Evolutionary conservation across 2,113 vertebrate genomes (phyloP).

Genomic region (Verasper variegatus): DNA sequence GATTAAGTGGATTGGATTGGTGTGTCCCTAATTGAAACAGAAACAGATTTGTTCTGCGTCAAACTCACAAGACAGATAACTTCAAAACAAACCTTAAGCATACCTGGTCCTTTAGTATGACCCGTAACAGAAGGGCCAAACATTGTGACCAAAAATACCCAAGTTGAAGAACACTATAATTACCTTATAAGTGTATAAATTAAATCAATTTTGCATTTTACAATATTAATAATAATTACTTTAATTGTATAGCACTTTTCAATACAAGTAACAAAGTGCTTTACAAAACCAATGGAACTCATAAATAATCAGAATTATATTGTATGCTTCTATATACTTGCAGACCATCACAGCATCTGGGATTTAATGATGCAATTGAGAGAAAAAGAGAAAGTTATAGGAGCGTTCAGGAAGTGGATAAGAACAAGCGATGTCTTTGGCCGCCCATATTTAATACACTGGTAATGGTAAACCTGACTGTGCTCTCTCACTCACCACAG

Average conservation of each 20-base stretch:
- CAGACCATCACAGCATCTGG: not conserved
- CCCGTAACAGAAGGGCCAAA: not conserved
- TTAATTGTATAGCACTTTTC: no score
- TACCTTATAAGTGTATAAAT: no score
- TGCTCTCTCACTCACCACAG: not conserved
- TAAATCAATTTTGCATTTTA: no score
- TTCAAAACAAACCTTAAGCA: not conserved
- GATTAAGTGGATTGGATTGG: not conserved
- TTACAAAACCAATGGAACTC: not conserved
- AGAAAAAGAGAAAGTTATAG: not conserved
- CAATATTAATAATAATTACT: no score
- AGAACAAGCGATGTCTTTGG: conserved; percentile 3
- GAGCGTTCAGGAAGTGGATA: conserved; percentile 15
- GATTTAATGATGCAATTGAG: not conserved
- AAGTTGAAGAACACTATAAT: not conserved
- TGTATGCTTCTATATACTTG: not conserved
- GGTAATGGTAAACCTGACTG: not conserved
- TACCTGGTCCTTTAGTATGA: not conserved
- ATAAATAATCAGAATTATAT: not conserved
- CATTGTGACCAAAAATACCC: not conserved
- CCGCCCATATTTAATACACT: not conserved
- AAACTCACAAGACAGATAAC: not conserved
- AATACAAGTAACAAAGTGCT: no score
- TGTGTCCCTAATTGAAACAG: not conserved
- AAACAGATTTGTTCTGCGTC: not conserved